Conservation (phyloP, 1,140 invertebrate genomes). For the Spodoptera frugiperda region DNA sequence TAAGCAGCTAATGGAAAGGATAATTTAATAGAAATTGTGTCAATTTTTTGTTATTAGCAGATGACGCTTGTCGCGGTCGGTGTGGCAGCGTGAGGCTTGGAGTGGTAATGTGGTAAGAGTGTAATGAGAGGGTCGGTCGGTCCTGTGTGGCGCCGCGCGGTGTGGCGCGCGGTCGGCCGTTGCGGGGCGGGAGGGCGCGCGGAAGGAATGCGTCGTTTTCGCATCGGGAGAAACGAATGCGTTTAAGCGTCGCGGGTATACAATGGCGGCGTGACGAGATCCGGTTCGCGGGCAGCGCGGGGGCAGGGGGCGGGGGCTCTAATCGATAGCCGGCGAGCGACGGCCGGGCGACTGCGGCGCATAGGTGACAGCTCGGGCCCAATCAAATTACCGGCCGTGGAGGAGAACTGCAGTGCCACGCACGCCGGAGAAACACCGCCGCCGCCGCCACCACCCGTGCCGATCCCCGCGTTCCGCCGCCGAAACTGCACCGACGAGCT, state of each 20-base stretch:
- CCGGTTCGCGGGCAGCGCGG: conserved; percentile 83
- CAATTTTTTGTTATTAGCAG: conserved; percentile 2
- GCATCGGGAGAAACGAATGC: conserved; percentile 86
- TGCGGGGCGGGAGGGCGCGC: conserved; percentile 76
- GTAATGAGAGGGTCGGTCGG: conserved; percentile 76
- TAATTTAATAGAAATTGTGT: conserved; percentile 3
- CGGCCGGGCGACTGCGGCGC: conserved; percentile 85
- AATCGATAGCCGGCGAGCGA: conserved; percentile 87
- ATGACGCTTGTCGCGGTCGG: conserved; percentile 27
- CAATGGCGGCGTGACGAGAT: conserved; percentile 86
- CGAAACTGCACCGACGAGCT: conserved; percentile 64
- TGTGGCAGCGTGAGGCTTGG: conserved; percentile 49
- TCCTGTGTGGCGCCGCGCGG: conserved; percentile 69
- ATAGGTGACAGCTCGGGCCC: conserved; percentile 85
- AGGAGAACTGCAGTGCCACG: conserved; percentile 77
- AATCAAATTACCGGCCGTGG: conserved; percentile 83
- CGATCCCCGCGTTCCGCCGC: conserved; percentile 53
- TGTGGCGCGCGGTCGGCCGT: conserved; percentile 63
- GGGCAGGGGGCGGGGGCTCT: conserved; percentile 77
- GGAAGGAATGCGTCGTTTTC: conserved; percentile 86
- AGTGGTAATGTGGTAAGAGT: conserved; percentile 74
- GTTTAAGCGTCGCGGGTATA: conserved; percentile 86
- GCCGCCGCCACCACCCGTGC: conserved; percentile 66
- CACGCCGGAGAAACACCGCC: conserved; percentile 69
- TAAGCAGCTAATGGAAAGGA: neutral